These are phyloP conservation scores for Dipodomys ordii DNA, from an alignment of 2,113 vertebrate genomes.

Conservation along the genomic window DNA sequence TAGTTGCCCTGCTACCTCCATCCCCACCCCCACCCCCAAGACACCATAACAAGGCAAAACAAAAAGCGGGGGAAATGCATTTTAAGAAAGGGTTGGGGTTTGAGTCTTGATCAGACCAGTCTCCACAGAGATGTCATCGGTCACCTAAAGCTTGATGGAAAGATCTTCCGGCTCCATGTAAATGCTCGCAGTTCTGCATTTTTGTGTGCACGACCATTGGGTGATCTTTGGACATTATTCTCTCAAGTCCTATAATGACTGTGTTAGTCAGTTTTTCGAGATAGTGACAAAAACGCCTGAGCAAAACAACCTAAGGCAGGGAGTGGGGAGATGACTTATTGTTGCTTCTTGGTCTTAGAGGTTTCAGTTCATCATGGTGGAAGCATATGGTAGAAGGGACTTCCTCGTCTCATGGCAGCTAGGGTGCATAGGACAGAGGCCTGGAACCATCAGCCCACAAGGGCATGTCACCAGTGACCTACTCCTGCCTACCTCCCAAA, in stretches of 20 bases:
- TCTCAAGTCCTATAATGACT: neutral
- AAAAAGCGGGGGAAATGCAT: neutral
- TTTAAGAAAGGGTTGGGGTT: neutral
- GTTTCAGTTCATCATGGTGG: neutral
- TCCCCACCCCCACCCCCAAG: neutral
- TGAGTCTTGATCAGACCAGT: neutral
- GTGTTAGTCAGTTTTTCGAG: neutral
- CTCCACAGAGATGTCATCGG: neutral
- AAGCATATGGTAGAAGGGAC: neutral
- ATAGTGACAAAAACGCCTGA: neutral
- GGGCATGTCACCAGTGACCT: neutral
- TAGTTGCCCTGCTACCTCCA: too few relatives aligned
- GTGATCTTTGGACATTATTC: conserved; percentile 6
- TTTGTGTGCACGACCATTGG: neutral
- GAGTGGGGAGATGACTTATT: neutral
- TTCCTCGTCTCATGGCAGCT: neutral
- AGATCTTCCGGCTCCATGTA: neutral
- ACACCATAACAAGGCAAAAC: conserved; percentile 15
- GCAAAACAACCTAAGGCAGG: neutral
- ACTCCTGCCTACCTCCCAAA: neutral
- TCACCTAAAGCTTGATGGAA: neutral
- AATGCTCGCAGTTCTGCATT: neutral
- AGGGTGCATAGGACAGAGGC: neutral
- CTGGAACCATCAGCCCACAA: too few relatives aligned
- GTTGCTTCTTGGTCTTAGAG: neutral